Conservation (phyloP, 2,113 vertebrate species). For the Pao palembangensis region DNA sequence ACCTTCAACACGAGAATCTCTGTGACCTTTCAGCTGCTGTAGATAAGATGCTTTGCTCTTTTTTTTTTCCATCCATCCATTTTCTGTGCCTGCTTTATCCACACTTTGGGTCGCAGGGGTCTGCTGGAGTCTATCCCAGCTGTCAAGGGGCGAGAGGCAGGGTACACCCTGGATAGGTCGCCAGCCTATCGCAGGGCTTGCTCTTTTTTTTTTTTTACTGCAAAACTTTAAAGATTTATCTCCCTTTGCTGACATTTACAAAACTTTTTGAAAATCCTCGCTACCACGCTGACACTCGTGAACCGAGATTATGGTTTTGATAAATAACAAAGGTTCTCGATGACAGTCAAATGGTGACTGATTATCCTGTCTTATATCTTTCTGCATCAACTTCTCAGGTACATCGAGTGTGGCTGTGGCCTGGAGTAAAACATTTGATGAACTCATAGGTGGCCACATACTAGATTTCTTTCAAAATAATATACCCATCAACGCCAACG, state of each 20-base stretch:
- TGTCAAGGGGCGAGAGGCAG: too few species aligned
- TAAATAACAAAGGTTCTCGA: neutral
- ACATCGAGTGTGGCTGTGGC: constrained; percentile 83
- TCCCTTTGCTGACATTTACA: neutral
- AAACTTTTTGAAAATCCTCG: neutral
- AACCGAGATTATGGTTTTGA: constrained; percentile 1
- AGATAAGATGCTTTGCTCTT: neutral
- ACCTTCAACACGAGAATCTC: constrained; percentile 21
- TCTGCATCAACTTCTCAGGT: constrained; percentile 55
- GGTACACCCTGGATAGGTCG: too few species aligned
- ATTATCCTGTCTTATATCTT: constrained; percentile 15
- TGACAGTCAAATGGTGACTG: constrained; percentile 7
- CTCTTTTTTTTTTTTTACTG: too few species aligned
- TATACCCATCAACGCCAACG: constrained; percentile 64
- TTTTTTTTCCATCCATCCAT: too few species aligned
- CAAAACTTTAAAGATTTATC: neutral
- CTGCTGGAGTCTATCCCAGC: too few species aligned
- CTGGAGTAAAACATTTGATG: constrained; percentile 85
- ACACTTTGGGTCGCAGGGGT: too few species aligned
- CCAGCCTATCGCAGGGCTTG: too few species aligned
- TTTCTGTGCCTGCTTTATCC: too few species aligned
- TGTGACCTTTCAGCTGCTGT: constrained; percentile 38
- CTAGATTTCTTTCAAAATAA: constrained; percentile 68
- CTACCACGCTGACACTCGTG: constrained; percentile 3
- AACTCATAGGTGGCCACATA: constrained; percentile 77